Evolutionary conservation across 1,140 invertebrate species (phyloP).

Genomic region (Pollicipes pollicipes): DNA sequence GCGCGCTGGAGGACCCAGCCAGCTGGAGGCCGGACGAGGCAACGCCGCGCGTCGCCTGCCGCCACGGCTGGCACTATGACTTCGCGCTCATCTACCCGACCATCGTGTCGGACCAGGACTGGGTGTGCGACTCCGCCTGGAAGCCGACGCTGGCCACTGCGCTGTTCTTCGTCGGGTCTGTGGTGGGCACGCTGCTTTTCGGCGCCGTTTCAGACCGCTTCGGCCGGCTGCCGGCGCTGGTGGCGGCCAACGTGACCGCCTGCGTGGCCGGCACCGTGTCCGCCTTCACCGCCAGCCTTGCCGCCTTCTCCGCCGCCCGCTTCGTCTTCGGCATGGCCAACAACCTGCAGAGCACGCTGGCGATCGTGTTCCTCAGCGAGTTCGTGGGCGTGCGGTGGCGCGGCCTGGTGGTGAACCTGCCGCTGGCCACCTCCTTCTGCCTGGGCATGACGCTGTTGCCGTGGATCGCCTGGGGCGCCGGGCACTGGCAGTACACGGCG

Average conservation of each 20-base stretch:
- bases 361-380: background rate
- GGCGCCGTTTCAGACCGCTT: slow-evolving; percentile 67
- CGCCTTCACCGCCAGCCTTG: slow-evolving; percentile 22
- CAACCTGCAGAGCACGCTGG: background rate
- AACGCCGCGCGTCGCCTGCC: slow-evolving; percentile 37
- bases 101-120: slow-evolving; percentile 38
- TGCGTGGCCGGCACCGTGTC: slow-evolving; percentile 54
- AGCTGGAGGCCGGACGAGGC: slow-evolving; percentile 28
- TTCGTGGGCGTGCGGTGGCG: background rate
- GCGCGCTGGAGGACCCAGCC: slow-evolving; percentile 29
- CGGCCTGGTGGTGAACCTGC: too few relatives aligned
- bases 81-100: slow-evolving; percentile 25
- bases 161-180: slow-evolving; percentile 70
- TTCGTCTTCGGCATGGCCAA: slow-evolving; percentile 16
- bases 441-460: background rate
- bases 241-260: slow-evolving; percentile 58
- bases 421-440: slow-evolving; percentile 3
- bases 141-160: slow-evolving; percentile 52
- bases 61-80: slow-evolving; percentile 27
- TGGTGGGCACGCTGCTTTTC: slow-evolving; percentile 62
- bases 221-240: slow-evolving; percentile 59
- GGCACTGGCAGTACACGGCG: background rate
- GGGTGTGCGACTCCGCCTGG: slow-evolving; percentile 65
- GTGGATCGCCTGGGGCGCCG: slow-evolving; percentile 6
- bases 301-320: slow-evolving; percentile 11